Conservation (phyloP, 2,113 vertebrate genomes). For the Aegithalos caudatus region DNA sequence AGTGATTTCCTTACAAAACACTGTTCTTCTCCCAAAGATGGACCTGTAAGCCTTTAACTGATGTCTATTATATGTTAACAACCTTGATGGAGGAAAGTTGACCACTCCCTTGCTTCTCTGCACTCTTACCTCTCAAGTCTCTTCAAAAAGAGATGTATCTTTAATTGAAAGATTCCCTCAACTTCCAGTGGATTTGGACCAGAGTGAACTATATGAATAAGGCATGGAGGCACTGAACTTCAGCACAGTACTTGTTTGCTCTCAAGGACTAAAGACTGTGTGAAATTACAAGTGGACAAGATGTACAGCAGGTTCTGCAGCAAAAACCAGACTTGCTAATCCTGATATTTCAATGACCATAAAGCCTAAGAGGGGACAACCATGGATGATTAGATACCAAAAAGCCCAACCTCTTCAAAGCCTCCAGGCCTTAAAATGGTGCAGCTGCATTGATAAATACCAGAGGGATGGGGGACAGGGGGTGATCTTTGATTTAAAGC, state of each 20-base stretch:
- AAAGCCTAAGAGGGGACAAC: neutral
- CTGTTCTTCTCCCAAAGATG: neutral
- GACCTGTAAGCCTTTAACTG: neutral
- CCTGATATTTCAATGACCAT: neutral
- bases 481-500: neutral
- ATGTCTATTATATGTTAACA: neutral
- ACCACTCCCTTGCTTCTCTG: neutral
- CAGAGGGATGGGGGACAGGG: rapidly evolving
- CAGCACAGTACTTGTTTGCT: neutral
- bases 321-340: neutral
- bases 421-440: neutral
- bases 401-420: neutral
- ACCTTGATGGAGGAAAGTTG: neutral
- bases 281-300: neutral
- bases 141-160: neutral
- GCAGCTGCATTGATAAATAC: neutral
- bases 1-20: neutral
- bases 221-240: neutral
- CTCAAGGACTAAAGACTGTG: neutral
- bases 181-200: neutral
- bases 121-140: neutral
- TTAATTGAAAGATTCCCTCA: neutral
- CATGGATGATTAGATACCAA: neutral
- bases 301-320: neutral
- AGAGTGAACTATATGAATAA: neutral